Conservation (phyloP, 2,888 invertebrate species). For the Polia nebulosa region DNA sequence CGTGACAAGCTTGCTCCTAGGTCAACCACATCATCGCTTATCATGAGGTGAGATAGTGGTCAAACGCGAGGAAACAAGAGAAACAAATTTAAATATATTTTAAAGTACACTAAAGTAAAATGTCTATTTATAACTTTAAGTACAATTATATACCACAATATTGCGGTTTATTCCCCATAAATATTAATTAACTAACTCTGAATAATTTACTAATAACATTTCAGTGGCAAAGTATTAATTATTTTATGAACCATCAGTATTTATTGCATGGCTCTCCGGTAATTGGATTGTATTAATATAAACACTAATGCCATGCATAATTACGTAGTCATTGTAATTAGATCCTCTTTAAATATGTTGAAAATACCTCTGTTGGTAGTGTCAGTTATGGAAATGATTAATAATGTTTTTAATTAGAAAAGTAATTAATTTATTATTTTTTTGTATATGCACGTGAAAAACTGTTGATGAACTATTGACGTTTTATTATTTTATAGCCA, state of each 20-base stretch:
- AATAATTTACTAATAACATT: conserved; percentile 41
- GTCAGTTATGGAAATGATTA: not conserved
- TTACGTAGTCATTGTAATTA: conserved; percentile 23
- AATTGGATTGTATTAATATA: conserved; percentile 42
- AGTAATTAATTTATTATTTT: too few relatives aligned
- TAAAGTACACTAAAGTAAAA: too few relatives aligned
- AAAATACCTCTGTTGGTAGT: not conserved
- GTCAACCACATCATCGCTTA: too few relatives aligned
- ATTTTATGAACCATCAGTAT: conserved; percentile 37
- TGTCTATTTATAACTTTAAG: too few relatives aligned
- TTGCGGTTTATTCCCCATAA: conserved; percentile 26
- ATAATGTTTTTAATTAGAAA: not conserved
- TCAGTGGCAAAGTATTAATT: conserved; percentile 25
- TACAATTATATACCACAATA: conserved; percentile 16
- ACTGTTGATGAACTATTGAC: too few relatives aligned
- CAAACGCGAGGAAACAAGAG: too few relatives aligned
- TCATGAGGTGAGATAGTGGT: too few relatives aligned
- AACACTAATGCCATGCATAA: conserved; percentile 25
- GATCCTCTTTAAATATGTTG: conserved; percentile 10
- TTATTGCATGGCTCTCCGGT: conserved; percentile 7
- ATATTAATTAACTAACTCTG: conserved; percentile 41
- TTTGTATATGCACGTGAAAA: too few relatives aligned
- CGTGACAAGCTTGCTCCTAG: too few relatives aligned
- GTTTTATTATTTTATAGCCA: too few relatives aligned
- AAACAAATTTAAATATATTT: too few relatives aligned